Conservation (phyloP, 2,888 invertebrate genomes). For the Ochropacha duplaris region DNA sequence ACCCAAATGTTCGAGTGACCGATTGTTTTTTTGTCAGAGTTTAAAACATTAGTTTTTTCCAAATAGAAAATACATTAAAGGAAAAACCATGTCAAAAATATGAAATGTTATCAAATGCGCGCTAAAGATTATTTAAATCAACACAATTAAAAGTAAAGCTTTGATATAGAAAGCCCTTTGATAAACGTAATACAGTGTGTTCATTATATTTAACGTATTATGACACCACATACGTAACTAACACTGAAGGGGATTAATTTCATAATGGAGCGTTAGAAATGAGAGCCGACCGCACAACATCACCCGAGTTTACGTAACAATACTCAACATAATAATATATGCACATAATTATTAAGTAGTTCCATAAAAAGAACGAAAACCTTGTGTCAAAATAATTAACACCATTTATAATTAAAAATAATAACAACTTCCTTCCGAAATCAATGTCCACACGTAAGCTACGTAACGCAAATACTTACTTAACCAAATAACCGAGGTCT, state of each 20-base stretch:
- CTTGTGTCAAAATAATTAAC: constrained; percentile 20
- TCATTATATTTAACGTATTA: constrained; percentile 21
- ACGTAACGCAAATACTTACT: neutral
- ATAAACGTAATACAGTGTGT: too few relatives aligned
- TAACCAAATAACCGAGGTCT: neutral
- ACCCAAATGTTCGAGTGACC: too few relatives aligned
- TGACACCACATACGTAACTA: constrained; percentile 22
- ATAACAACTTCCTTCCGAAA: constrained; percentile 25
- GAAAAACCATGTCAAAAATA: too few relatives aligned
- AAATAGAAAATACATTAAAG: neutral
- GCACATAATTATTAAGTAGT: constrained; percentile 5
- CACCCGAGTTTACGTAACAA: constrained; percentile 20
- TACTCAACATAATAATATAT: neutral
- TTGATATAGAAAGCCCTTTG: too few relatives aligned
- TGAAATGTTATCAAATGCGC: too few relatives aligned
- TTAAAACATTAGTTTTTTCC: neutral
- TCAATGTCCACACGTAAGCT: constrained; percentile 11
- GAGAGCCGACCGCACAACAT: constrained; percentile 12
- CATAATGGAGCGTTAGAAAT: constrained; percentile 30
- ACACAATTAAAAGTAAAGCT: too few relatives aligned
- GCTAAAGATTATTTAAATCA: too few relatives aligned
- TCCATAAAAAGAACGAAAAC: constrained; percentile 2
- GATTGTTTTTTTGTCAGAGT: too few relatives aligned
- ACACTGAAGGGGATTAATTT: constrained; percentile 28
- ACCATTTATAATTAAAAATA: constrained; percentile 12